Evolutionary conservation across 2,888 invertebrate species (phyloP).

Genomic region (Ctenicera cuprea): DNA sequence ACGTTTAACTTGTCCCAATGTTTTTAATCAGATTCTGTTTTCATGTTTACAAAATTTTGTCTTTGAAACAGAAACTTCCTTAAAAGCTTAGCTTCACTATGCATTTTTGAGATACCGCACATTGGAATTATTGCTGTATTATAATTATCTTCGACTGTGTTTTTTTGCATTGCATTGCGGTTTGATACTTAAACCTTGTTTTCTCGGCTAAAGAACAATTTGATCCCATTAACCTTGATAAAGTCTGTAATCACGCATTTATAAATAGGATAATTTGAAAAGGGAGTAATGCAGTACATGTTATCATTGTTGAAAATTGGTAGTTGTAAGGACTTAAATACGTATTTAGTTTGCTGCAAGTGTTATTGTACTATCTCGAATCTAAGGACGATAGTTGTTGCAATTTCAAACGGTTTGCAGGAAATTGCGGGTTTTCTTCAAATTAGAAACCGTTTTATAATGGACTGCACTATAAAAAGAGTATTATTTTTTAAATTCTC

Average conservation of each 20-base stretch:
- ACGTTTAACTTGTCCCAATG: too few species aligned
- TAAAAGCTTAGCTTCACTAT: too few species aligned
- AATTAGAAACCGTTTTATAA: constrained; percentile 21
- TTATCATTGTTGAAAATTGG: constrained; percentile 21
- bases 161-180: background rate
- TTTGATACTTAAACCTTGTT: background rate
- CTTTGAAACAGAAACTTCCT: too few species aligned
- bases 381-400: background rate
- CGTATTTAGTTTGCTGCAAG: background rate
- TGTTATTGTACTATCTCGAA: background rate
- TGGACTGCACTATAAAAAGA: constrained; percentile 2
- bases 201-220: background rate
- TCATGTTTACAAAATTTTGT: too few species aligned
- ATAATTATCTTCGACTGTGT: too few species aligned
- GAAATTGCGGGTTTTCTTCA: background rate
- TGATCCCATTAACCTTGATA: constrained; percentile 14
- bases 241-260: background rate
- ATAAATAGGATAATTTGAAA: constrained; percentile 2
- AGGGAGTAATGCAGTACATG: background rate
- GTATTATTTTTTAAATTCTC: constrained; percentile 28
- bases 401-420: constrained; percentile 15
- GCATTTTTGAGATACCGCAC: too few species aligned
- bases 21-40: too few species aligned
- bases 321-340: constrained; percentile 7
- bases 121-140: too few species aligned